These are phyloP conservation scores for Drosophila serrata DNA, from an alignment of 1,140 invertebrate genomes.

Conservation along the genomic window DNA sequence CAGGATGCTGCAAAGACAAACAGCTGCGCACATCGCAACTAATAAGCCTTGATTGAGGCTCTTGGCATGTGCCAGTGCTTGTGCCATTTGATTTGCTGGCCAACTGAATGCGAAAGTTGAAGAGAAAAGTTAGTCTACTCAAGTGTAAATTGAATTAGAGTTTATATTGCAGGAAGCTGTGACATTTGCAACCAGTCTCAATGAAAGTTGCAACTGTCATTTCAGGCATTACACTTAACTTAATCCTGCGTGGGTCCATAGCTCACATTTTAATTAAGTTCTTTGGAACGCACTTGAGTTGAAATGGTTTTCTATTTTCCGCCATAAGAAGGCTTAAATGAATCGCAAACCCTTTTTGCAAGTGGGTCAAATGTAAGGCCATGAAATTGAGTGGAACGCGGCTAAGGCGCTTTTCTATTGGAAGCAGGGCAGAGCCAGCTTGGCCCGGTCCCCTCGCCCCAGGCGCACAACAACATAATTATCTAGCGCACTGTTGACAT, in stretches of 20 bases:
- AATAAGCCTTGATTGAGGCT: constrained; percentile 76
- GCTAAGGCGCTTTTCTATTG: constrained; percentile 72
- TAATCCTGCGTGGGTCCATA: constrained; percentile 9
- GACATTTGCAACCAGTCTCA: constrained; percentile 16
- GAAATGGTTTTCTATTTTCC: background rate
- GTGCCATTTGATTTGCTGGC: constrained; percentile 61
- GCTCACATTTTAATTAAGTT: constrained; percentile 10
- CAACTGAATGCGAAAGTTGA: constrained; percentile 34
- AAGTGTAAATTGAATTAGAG: constrained; percentile 33
- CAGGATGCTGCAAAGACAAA: constrained; percentile 66
- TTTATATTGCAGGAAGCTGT: constrained; percentile 9
- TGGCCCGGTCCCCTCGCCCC: background rate
- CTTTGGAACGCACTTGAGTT: background rate
- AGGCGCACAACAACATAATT: constrained; percentile 59
- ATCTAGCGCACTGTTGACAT: constrained; percentile 73
- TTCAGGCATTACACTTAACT: background rate
- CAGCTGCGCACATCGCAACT: constrained; percentile 51
- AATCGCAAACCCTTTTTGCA: constrained; percentile 31
- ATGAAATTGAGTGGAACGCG: constrained; percentile 25
- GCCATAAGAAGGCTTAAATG: constrained; percentile 48
- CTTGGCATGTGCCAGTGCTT: constrained; percentile 69
- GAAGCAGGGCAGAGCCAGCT: constrained; percentile 66
- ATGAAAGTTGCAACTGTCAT: constrained; percentile 20
- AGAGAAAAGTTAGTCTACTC: constrained; percentile 5
- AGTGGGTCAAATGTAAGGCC: constrained; percentile 60